Conservation (phyloP, 1,140 invertebrate species). For the Drosophila pseudoananassae region DNA sequence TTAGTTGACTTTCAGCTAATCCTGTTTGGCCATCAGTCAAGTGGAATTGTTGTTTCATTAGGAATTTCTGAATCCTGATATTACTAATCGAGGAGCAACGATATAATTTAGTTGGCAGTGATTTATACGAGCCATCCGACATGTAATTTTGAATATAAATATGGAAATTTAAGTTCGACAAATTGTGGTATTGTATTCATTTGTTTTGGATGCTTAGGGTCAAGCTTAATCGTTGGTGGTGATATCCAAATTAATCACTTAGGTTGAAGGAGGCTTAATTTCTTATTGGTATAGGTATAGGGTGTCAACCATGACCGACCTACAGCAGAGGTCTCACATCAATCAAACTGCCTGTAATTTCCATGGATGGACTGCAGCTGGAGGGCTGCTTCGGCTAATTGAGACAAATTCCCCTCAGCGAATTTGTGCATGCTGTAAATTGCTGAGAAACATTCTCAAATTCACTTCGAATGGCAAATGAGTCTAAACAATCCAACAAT, state of each 20-base stretch:
- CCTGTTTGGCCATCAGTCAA: slow-evolving; percentile 43
- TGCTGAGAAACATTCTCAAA: slow-evolving; percentile 36
- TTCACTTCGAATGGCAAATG: slow-evolving; percentile 56
- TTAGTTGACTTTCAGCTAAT: slow-evolving; percentile 49
- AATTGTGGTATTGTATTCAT: slow-evolving; percentile 9
- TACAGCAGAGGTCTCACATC: slow-evolving; percentile 25
- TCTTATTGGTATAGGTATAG: too few species aligned
- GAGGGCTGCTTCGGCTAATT: slow-evolving; percentile 51
- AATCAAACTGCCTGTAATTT: slow-evolving; percentile 38
- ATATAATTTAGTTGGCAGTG: slow-evolving; percentile 37
- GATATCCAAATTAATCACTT: slow-evolving; percentile 32
- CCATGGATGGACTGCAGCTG: slow-evolving; percentile 27
- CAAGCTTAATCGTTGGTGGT: slow-evolving; percentile 16
- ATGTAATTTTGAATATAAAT: slow-evolving; percentile 4
- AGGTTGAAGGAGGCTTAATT: neutral
- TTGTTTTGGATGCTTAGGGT: slow-evolving; percentile 10
- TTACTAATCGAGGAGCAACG: slow-evolving; percentile 17
- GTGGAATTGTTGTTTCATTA: slow-evolving; percentile 43
- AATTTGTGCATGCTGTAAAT: slow-evolving; percentile 30
- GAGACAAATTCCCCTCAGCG: slow-evolving; percentile 49
- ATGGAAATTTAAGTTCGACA: neutral
- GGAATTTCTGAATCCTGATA: slow-evolving; percentile 35
- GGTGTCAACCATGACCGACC: slow-evolving; percentile 14
- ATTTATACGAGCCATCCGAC: slow-evolving; percentile 27
- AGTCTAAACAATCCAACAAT: slow-evolving; percentile 64